Evolutionary conservation across 2,113 vertebrate genomes (phyloP).

Genomic region (Acrocephalus arundinaceus): DNA sequence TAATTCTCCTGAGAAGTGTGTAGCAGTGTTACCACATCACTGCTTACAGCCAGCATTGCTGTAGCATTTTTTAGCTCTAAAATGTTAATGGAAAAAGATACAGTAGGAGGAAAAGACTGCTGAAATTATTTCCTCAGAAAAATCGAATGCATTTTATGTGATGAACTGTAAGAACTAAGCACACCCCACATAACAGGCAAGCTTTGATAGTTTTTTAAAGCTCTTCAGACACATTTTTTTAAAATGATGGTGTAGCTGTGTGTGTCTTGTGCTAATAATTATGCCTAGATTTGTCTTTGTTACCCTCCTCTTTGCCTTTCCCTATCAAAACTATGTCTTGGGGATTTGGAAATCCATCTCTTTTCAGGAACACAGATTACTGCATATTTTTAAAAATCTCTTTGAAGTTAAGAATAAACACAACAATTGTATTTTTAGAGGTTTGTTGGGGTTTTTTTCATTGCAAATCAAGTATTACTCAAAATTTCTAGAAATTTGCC

Average conservation of each 20-base stretch:
- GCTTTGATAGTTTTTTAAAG: constrained; percentile 12
- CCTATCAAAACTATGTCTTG: neutral
- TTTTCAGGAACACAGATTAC: neutral
- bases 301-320: neutral
- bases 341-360: neutral
- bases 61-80: neutral
- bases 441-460: rapidly evolving
- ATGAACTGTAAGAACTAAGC: neutral
- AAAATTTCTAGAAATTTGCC: neutral
- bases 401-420: neutral
- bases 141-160: neutral
- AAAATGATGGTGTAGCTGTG: neutral
- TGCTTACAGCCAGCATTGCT: neutral
- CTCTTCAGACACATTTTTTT: neutral
- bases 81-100: neutral
- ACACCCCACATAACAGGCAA: neutral
- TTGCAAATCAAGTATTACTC: neutral
- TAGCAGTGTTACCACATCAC: neutral
- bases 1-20: neutral
- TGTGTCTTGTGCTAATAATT: neutral
- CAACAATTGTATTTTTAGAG: neutral
- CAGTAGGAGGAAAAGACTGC: neutral
- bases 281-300: neutral
- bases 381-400: neutral
- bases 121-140: constrained; percentile 30